Evolutionary conservation across 2,888 invertebrate species (phyloP).

Genomic region (Sminthurides aquaticus): DNA sequence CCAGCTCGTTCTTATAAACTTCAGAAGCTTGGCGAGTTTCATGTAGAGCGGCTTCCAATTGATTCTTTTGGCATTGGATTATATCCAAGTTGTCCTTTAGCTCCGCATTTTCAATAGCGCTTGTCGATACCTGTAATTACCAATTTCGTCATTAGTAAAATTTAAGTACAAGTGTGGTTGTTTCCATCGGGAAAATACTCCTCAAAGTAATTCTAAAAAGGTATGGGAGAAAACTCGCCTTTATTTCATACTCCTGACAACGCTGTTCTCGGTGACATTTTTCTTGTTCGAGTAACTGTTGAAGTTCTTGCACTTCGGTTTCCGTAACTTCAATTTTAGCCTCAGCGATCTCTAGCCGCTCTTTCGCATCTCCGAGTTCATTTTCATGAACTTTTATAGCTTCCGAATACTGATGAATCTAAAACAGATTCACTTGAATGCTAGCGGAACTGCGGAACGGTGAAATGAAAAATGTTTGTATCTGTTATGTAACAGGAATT

Average conservation of each 20-base stretch:
- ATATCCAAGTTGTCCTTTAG: constrained; percentile 12
- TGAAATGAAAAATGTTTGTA: too few relatives aligned
- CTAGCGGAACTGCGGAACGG: too few relatives aligned
- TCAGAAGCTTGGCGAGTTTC: not conserved
- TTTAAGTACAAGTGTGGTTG: too few relatives aligned
- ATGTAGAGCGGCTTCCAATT: constrained; percentile 1
- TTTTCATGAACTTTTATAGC: not conserved
- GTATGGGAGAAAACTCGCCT: not conserved
- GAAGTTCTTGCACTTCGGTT: not conserved
- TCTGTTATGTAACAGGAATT: too few relatives aligned
- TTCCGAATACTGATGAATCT: not conserved
- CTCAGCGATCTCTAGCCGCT: not conserved
- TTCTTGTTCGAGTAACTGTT: not conserved
- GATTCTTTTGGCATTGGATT: constrained; percentile 4
- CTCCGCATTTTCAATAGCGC: constrained; percentile 6
- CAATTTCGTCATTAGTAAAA: not conserved
- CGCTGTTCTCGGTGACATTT: not conserved
- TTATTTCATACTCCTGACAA: not conserved
- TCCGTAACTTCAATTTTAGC: constrained; percentile 7
- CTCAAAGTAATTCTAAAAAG: too few relatives aligned
- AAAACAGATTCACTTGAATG: too few relatives aligned
- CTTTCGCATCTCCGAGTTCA: not conserved
- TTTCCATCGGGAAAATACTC: too few relatives aligned
- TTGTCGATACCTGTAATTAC: constrained; percentile 1
- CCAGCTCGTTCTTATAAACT: not conserved